Percentiles rank a stretch among this genome's conserved stretches.
These are phyloP conservation scores for Drosophila anomalata DNA, from an alignment of 2,888 invertebrate genomes.

Conservation along the genomic window DNA sequence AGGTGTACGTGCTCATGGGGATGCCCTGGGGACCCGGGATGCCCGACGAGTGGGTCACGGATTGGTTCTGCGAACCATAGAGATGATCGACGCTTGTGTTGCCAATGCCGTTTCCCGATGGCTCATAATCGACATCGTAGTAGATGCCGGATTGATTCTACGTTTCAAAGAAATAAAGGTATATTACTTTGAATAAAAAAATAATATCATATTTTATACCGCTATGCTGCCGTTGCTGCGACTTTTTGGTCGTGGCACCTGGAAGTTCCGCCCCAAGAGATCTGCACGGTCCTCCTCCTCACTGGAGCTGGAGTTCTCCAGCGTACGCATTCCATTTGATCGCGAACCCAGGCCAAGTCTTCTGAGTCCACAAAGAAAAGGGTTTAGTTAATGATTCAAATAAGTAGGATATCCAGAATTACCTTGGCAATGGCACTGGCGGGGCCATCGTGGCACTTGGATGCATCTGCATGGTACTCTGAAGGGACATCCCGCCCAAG, in stretches of 20 bases:
- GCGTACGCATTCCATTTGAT: constrained; percentile 84
- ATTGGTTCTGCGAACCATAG: constrained; percentile 83
- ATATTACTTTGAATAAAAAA: background rate
- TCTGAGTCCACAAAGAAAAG: constrained; percentile 50
- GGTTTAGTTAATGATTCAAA: background rate
- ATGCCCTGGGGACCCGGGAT: constrained; percentile 88
- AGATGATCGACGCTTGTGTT: constrained; percentile 83
- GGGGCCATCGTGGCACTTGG: constrained; percentile 85
- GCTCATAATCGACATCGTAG: constrained; percentile 94
- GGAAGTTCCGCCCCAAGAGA: constrained; percentile 89
- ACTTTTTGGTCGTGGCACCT: constrained; percentile 93
- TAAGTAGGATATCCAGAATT: constrained; percentile 39
- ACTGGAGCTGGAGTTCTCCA: constrained; percentile 86
- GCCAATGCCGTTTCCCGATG: constrained; percentile 85
- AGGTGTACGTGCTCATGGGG: constrained; percentile 93
- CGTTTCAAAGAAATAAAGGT: constrained; percentile 67
- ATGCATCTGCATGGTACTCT: constrained; percentile 83
- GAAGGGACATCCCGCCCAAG: constrained; percentile 84
- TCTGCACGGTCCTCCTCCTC: constrained; percentile 91
- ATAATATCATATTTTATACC: constrained; percentile 57
- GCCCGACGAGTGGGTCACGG: constrained; percentile 85
- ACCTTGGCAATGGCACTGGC: constrained; percentile 91
- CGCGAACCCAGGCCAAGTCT: constrained; percentile 83
- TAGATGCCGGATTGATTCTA: constrained; percentile 96
- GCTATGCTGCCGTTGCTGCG: constrained; percentile 87